These are phyloP conservation scores for Drosophila heteroneura DNA, from an alignment of 2,888 invertebrate genomes.

Conservation along the genomic window DNA sequence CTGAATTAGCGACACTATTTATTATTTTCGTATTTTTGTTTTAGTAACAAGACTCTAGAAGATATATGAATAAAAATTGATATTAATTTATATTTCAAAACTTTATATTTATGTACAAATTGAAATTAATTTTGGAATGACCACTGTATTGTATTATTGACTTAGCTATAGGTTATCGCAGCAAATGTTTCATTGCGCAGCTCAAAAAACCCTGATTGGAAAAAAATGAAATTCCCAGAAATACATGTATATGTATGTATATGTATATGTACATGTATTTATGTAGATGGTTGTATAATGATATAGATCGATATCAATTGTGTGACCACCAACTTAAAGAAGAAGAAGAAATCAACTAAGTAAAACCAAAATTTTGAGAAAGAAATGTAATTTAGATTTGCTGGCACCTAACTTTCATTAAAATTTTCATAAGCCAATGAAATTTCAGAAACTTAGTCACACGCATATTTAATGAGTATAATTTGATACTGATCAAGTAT, in stretches of 20 bases:
- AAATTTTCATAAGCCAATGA: not conserved
- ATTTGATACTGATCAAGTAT: not conserved
- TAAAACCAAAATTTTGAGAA: not conserved
- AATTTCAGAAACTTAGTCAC: not conserved
- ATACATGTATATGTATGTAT: too few species aligned
- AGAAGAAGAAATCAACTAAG: not conserved
- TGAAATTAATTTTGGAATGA: not conserved
- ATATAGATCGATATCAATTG: not conserved
- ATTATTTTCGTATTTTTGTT: not conserved
- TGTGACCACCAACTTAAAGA: not conserved
- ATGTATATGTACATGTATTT: too few species aligned
- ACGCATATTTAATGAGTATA: not conserved
- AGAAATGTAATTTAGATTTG: not conserved
- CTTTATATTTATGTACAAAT: not conserved
- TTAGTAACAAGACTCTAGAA: not conserved
- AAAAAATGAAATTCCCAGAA: too few species aligned
- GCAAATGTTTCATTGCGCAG: not conserved
- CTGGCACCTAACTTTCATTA: not conserved
- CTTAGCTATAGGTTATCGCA: not conserved
- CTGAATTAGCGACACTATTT: not conserved
- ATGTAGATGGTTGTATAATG: too few species aligned
- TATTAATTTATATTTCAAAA: not conserved
- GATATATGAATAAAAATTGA: not conserved
- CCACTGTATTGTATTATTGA: not conserved
- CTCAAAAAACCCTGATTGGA: not conserved